These are phyloP conservation scores for Eupsilia transversa DNA, from an alignment of 2,888 invertebrate species.

Conservation along the genomic window DNA sequence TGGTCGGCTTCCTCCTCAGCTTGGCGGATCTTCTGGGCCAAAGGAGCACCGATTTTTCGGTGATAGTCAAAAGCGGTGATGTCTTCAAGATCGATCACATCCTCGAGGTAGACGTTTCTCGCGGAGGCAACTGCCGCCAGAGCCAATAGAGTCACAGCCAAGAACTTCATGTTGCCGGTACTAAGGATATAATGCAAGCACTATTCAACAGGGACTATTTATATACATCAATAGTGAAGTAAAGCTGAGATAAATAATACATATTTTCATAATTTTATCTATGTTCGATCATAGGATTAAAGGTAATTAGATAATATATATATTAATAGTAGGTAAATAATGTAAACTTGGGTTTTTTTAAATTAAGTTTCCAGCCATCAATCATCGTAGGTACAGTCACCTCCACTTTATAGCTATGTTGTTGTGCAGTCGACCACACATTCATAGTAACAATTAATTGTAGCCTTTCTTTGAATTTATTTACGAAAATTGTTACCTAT, in stretches of 20 bases:
- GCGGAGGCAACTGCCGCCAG: constrained; percentile 55
- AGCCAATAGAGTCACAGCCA: constrained; percentile 46
- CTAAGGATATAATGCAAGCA: neutral
- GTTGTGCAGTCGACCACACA: too few species aligned
- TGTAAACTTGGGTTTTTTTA: neutral
- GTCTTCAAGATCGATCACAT: constrained; percentile 45
- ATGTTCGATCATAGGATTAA: neutral
- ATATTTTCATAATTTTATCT: neutral
- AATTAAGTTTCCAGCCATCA: neutral
- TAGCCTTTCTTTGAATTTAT: too few species aligned
- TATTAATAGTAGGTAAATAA: too few species aligned
- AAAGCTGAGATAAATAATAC: neutral
- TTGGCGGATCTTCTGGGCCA: constrained; percentile 61
- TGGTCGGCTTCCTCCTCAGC: constrained; percentile 43
- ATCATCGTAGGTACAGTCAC: neutral
- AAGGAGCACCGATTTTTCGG: constrained; percentile 58
- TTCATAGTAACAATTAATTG: too few species aligned
- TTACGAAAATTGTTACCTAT: too few species aligned
- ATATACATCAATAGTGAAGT: neutral
- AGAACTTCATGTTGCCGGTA: neutral
- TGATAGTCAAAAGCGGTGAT: constrained; percentile 58
- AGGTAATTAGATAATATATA: too few species aligned
- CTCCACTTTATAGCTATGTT: too few species aligned
- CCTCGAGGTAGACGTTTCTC: constrained; percentile 35
- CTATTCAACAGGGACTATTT: neutral